Conservation (phyloP, 2,797 vertebrate genomes). For the Mus minutoides region DNA sequence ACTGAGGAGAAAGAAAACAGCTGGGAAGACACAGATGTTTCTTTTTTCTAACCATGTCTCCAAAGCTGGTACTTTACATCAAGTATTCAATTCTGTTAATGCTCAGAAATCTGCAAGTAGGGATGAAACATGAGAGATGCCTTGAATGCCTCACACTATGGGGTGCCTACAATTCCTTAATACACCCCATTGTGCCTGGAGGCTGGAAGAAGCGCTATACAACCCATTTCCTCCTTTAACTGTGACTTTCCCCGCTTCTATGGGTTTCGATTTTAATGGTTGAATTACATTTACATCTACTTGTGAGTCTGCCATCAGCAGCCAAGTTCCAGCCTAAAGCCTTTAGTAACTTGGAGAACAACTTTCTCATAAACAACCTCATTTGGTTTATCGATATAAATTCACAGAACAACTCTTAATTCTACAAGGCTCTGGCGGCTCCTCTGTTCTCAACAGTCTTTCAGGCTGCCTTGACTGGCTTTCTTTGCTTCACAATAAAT, state of each 20-base stretch:
- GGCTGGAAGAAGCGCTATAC: slow-evolving; percentile 32
- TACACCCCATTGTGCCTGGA: slow-evolving; percentile 68
- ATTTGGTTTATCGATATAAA: slow-evolving; percentile 49
- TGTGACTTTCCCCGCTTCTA: slow-evolving; percentile 71
- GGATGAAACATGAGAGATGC: slow-evolving; percentile 62
- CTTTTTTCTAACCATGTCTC: slow-evolving; percentile 49
- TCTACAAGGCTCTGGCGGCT: neutral
- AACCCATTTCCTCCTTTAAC: slow-evolving; percentile 77
- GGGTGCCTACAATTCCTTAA: slow-evolving; percentile 68
- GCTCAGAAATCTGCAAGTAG: slow-evolving; percentile 67
- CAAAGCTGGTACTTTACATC: slow-evolving; percentile 43
- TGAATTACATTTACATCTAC: slow-evolving; percentile 79
- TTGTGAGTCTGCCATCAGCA: slow-evolving; percentile 66
- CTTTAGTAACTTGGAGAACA: slow-evolving; percentile 68
- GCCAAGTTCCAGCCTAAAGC: slow-evolving; percentile 60
- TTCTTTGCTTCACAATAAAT: slow-evolving; percentile 16
- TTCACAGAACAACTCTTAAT: slow-evolving; percentile 43
- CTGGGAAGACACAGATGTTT: slow-evolving; percentile 62
- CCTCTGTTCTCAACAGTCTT: neutral
- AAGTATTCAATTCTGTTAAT: slow-evolving; percentile 56
- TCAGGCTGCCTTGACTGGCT: slow-evolving; percentile 24
- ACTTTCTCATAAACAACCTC: slow-evolving; percentile 68
- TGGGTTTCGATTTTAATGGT: slow-evolving; percentile 78
- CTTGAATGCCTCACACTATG: slow-evolving; percentile 66
- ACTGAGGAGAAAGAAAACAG: slow-evolving; percentile 25